Base-by-base conservation (phyloP, 2,113 vertebrate genomes). In the Lynx canadensis region DNA sequence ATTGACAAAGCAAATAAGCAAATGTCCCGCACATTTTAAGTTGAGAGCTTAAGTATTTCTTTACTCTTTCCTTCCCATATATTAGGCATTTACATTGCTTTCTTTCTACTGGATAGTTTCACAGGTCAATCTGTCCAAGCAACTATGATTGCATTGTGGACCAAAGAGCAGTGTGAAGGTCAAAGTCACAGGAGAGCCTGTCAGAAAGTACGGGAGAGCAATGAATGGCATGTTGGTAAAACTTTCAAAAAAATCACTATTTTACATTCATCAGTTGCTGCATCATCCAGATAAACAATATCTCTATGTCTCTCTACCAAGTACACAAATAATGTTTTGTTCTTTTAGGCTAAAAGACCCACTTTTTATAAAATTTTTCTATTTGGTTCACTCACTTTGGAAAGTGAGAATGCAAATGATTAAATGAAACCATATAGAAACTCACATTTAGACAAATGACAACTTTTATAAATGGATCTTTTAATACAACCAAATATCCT, bases 1-100 rank as follows among this genome's bases (percentile, higher is more conserved):
- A 88, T 48, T 94, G 78, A 94, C 95, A 94, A 91, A 97, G 84
- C 84, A 97, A 98, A 98, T 94, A 89, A 97, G 80, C 63, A 83
- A 92, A 85, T 92, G 74, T 19, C 80, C 83, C 85, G 69, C 48
- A 57, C 7, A 48, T 78, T 92, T 95, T 71, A 92, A 65, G 89
- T 83, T 63, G 36, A 50, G 23, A 38, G 7, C 27, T 33, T 7
- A 66, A 45, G n/a, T 48, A 60, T 50, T 69, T 69, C 60, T 92
- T 92, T 68, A 7, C 18, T 73, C 23, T 36, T 93, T 87, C 38
- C 66, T 82, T 52, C 29, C 33, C 57, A 65, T 55, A 15, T 88
- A 69, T n/a, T 33, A 95, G 33, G 31, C 65, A 33, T 68, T 52
- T n/a, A 76, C 29, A 66, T 41, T 63, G 48, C 31, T 91, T 55